These are phyloP conservation scores for Tamandua tetradactyla DNA, from an alignment of 2,797 vertebrate genomes.

Conservation along the genomic window DNA sequence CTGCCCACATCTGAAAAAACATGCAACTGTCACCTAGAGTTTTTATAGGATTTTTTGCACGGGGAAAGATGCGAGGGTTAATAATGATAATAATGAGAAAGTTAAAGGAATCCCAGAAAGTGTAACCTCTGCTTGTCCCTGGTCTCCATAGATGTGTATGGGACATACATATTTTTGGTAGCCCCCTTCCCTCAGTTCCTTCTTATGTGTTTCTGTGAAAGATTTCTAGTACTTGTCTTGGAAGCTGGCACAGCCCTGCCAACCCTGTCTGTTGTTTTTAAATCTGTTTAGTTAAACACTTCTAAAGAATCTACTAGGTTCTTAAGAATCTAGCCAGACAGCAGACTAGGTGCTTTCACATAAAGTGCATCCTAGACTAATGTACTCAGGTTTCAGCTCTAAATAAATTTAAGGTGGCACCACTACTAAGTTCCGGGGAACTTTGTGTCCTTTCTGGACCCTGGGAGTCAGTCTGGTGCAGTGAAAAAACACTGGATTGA, in stretches of 20 bases:
- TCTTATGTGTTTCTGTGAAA: slow-evolving; percentile 31
- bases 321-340: slow-evolving; percentile 44
- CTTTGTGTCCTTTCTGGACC: neutral
- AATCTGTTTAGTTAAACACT: slow-evolving; percentile 23
- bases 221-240: slow-evolving; percentile 41
- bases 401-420: neutral
- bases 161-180: slow-evolving; percentile 4
- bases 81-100: slow-evolving; percentile 14
- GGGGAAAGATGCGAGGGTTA: slow-evolving; percentile 24
- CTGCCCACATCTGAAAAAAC: slow-evolving; percentile 43
- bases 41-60: slow-evolving; percentile 38
- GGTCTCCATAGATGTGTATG: neutral
- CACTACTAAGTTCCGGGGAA: neutral
- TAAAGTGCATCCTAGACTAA: slow-evolving; percentile 12
- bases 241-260: slow-evolving; percentile 13
- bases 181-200: slow-evolving; percentile 3
- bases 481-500: slow-evolving; percentile 38
- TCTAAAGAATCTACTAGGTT: slow-evolving; percentile 33
- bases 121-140: neutral
- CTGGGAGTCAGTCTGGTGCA: neutral
- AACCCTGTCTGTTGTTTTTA: neutral
- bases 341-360: slow-evolving; percentile 12
- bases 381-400: slow-evolving; percentile 20
- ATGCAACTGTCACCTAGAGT: neutral
- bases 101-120: slow-evolving; percentile 26